Percentiles rank a stretch among this genome's conserved stretches.
Evolutionary conservation across 2,888 invertebrate species (phyloP).

Genomic region (Mythimna impura): DNA sequence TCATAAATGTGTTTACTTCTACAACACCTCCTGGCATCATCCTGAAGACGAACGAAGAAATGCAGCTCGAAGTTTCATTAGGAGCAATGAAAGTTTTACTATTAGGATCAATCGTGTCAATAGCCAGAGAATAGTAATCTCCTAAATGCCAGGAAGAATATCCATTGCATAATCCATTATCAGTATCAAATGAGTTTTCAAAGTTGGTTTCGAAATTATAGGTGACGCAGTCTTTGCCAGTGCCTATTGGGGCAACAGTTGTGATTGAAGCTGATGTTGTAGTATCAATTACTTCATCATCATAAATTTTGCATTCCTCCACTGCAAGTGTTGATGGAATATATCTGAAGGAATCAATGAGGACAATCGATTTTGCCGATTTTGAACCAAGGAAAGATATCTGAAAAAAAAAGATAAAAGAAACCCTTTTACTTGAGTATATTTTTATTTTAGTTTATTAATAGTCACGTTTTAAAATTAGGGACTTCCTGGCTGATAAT

Average conservation of each 20-base stretch:
- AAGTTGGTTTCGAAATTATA: constrained; percentile 71
- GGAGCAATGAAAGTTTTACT: constrained; percentile 71
- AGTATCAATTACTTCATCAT: constrained; percentile 42
- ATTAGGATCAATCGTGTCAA: constrained; percentile 63
- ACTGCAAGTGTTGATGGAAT: constrained; percentile 47
- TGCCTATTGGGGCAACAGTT: constrained; percentile 49
- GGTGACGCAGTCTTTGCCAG: constrained; percentile 66
- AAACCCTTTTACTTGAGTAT: neutral
- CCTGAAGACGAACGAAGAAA: constrained; percentile 70
- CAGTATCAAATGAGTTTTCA: constrained; percentile 63
- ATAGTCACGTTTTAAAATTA: neutral
- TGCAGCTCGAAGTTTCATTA: constrained; percentile 67
- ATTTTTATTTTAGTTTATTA: neutral
- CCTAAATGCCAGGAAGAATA: constrained; percentile 69
- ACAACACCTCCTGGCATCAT: constrained; percentile 69
- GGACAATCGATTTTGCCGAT: constrained; percentile 55
- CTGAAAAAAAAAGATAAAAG: constrained; percentile 57
- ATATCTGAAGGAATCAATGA: constrained; percentile 69
- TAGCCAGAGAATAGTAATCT: constrained; percentile 64
- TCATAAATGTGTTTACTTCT: constrained; percentile 71
- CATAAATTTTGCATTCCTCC: constrained; percentile 58
- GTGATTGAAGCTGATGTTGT: constrained; percentile 47
- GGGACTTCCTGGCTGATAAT: neutral
- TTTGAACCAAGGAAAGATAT: constrained; percentile 63
- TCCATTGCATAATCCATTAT: constrained; percentile 65